These are phyloP conservation scores for Gadus chalcogrammus DNA, from an alignment of 2,113 vertebrate species.

Conservation along the genomic window DNA sequence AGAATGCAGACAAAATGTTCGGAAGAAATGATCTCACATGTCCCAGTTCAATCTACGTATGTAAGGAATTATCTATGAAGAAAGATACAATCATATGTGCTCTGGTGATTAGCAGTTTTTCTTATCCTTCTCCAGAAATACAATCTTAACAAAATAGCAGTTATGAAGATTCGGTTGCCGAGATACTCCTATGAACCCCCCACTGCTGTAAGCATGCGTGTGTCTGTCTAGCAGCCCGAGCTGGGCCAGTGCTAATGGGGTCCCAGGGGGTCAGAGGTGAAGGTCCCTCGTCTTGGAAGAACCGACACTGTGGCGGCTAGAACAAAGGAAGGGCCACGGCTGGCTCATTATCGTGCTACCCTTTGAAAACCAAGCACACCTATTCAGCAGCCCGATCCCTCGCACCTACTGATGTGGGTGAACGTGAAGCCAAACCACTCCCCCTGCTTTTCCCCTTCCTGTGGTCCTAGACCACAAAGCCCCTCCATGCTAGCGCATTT, in stretches of 20 bases:
- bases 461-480: background rate
- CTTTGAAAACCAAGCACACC: constrained; percentile 24
- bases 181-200: too few species aligned
- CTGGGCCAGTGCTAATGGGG: background rate
- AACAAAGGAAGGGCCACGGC: background rate
- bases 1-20: too few species aligned
- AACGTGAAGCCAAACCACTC: background rate
- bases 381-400: constrained; percentile 8
- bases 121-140: too few species aligned
- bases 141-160: too few species aligned
- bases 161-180: too few species aligned
- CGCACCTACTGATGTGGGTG: background rate
- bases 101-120: too few species aligned
- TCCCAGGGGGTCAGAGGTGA: background rate
- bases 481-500: constrained; percentile 23
- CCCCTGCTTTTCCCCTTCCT: background rate
- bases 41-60: too few species aligned
- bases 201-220: background rate
- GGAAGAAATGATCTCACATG: too few species aligned
- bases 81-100: too few species aligned
- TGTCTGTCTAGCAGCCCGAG: background rate
- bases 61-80: too few species aligned
- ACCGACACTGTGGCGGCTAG: background rate
- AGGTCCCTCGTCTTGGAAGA: background rate
- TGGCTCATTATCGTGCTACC: constrained; percentile 7